Conservation (phyloP, 2,888 invertebrate genomes). For the Erpobdella octoculata region DNA sequence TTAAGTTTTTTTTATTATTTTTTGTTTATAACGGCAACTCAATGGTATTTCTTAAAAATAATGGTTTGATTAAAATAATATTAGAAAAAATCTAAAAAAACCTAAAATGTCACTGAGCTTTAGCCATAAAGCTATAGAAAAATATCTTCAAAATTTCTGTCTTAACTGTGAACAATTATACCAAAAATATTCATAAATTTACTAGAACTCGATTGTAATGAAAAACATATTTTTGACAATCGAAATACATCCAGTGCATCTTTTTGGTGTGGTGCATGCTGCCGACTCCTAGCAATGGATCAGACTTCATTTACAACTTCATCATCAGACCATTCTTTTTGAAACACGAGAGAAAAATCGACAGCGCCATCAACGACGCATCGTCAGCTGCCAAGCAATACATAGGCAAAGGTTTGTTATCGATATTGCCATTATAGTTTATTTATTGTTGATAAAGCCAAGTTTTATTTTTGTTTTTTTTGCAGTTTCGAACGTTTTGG, state of each 20-base stretch:
- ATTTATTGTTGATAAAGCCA: not conserved
- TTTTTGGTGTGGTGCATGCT: constrained; percentile 55
- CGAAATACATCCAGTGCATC: constrained; percentile 41
- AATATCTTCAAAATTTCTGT: too few species aligned
- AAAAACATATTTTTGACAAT: not conserved
- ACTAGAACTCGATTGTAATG: too few species aligned
- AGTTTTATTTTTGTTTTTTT: not conserved
- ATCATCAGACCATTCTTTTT: constrained; percentile 54
- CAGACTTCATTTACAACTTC: constrained; percentile 52
- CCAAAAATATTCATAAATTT: too few species aligned
- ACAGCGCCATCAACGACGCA: constrained; percentile 44
- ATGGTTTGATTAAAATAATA: too few species aligned
- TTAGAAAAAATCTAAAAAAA: too few species aligned
- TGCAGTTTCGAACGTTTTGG: constrained; percentile 14
- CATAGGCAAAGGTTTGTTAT: not conserved
- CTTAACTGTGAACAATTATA: too few species aligned
- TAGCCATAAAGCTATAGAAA: too few species aligned
- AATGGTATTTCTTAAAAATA: too few species aligned
- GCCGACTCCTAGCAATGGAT: constrained; percentile 53
- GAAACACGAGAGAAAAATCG: constrained; percentile 51
- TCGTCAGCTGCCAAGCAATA: constrained; percentile 30
- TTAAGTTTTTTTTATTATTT: too few species aligned
- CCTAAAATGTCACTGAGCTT: too few species aligned
- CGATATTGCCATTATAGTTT: not conserved
- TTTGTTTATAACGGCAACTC: too few species aligned